These are phyloP conservation scores for Poeciliopsis gracilis DNA, from an alignment of 2,797 vertebrate species.

Conservation along the genomic window DNA sequence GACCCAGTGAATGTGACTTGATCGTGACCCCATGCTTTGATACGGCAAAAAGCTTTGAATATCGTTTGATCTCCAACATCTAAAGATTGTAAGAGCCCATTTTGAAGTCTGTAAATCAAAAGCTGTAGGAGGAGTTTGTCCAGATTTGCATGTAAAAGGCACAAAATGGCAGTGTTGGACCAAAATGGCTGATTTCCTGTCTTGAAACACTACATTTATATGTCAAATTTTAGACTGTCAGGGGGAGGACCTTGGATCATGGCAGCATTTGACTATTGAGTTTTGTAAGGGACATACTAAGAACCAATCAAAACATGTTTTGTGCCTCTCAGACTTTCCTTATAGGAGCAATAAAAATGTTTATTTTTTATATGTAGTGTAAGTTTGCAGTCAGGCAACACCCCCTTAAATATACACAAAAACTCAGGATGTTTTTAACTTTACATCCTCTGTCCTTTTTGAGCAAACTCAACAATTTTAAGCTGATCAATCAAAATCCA, in stretches of 20 bases:
- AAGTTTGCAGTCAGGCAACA: too few relatives aligned
- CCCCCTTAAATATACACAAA: too few relatives aligned
- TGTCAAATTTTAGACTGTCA: too few relatives aligned
- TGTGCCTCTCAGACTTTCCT: not conserved
- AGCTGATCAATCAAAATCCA: too few relatives aligned
- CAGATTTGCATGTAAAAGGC: not conserved
- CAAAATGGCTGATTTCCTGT: not conserved
- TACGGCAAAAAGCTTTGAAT: not conserved
- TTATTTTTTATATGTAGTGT: not conserved
- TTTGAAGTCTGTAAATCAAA: not conserved
- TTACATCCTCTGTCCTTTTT: too few relatives aligned
- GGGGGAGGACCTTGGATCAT: too few relatives aligned
- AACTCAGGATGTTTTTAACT: too few relatives aligned
- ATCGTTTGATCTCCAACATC: not conserved
- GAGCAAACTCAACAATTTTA: too few relatives aligned
- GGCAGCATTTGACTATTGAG: not conserved
- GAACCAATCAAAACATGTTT: not conserved
- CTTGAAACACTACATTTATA: not conserved
- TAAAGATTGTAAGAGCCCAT: not conserved
- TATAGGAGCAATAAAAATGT: not conserved
- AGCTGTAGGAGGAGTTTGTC: not conserved
- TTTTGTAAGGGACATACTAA: not conserved
- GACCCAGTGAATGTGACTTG: not conserved
- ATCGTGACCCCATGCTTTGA: too few relatives aligned
- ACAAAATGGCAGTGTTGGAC: not conserved